These are phyloP conservation scores for Glyptemys insculpta DNA, from an alignment of 2,797 vertebrate genomes.

Conservation along the genomic window DNA sequence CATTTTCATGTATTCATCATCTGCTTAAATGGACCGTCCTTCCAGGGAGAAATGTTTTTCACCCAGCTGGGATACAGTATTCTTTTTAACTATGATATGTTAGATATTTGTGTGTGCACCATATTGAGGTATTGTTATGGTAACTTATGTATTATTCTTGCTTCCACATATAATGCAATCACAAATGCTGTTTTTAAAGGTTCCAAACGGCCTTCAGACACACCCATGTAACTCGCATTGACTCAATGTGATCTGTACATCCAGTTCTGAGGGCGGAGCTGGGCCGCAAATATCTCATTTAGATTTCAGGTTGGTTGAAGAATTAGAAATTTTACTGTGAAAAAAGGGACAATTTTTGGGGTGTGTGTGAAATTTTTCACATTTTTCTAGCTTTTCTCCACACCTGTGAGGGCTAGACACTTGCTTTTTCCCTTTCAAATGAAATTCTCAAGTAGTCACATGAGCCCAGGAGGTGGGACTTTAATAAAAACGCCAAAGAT, in stretches of 20 bases:
- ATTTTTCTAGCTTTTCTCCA: conserved; percentile 21
- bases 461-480: neutral
- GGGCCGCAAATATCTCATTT: conserved; percentile 29
- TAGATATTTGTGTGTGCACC: conserved; percentile 62
- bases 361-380: neutral
- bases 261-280: conserved; percentile 48
- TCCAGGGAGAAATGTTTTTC: conserved; percentile 25
- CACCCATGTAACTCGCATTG: conserved; percentile 9
- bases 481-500: neutral
- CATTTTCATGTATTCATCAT: neutral
- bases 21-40: conserved; percentile 16
- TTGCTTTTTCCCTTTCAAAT: neutral
- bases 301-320: neutral
- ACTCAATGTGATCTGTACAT: conserved; percentile 27
- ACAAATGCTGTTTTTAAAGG: conserved; percentile 61
- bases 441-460: conserved; percentile 39
- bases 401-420: neutral
- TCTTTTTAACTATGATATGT: conserved; percentile 33
- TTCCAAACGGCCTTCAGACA: conserved; percentile 26
- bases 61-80: conserved; percentile 23
- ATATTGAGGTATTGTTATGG: conserved; percentile 67
- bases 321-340: neutral
- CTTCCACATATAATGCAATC: conserved; percentile 47
- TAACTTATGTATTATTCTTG: conserved; percentile 67
- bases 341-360: neutral